Evolutionary conservation across 2,888 invertebrate species (phyloP).

Genomic region (Atherix ibis): DNA sequence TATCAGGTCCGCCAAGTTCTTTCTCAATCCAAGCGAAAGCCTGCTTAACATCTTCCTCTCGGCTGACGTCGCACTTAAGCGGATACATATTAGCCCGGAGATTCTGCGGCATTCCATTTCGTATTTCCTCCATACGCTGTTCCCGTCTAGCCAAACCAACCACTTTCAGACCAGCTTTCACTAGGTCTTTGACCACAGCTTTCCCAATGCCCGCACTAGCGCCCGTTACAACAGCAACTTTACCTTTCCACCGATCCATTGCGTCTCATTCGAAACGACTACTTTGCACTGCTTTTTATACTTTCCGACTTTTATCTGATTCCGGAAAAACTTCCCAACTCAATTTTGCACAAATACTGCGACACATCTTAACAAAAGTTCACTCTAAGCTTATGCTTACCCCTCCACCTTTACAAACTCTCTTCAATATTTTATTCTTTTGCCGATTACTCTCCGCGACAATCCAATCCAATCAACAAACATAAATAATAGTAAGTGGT

Average conservation of each 20-base stretch:
- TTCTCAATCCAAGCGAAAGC: slow-evolving; percentile 36
- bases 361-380: no score
- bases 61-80: slow-evolving; percentile 36
- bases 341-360: no score
- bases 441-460: no score
- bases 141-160: slow-evolving; percentile 37
- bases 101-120: slow-evolving; percentile 16
- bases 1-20: slow-evolving; percentile 37
- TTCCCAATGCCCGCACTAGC: slow-evolving; percentile 45
- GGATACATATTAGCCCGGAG: slow-evolving; percentile 25
- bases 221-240: slow-evolving; percentile 45
- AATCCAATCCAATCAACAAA: no score
- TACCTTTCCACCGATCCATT: slow-evolving; percentile 44
- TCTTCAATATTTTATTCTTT: no score
- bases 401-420: no score
- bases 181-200: slow-evolving; percentile 31
- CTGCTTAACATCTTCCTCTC: slow-evolving; percentile 36
- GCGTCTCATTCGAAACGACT: no score
- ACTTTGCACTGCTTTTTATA: no score
- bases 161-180: slow-evolving; percentile 36
- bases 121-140: slow-evolving; percentile 24
- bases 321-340: no score
- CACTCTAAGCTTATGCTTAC: no score
- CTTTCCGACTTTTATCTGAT: no score
- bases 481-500: no score